Evolutionary conservation across 2,888 invertebrate species (phyloP).

Genomic region (Agrotis segetum): DNA sequence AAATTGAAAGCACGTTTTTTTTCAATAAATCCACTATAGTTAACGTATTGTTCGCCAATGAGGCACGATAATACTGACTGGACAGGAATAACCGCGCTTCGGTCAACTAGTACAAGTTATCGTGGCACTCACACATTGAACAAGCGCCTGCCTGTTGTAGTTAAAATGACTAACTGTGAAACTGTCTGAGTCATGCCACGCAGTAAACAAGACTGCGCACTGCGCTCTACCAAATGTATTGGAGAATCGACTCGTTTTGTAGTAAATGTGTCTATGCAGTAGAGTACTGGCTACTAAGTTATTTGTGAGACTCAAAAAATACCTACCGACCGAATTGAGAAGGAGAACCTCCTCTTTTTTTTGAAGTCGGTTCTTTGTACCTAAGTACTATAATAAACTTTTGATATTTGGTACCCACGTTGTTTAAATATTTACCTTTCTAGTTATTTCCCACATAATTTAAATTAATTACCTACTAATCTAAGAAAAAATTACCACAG

Average conservation of each 20-base stretch:
- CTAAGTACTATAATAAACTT: too few species aligned
- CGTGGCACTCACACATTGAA: constrained; percentile 44
- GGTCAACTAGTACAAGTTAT: constrained; percentile 37
- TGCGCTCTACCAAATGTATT: constrained; percentile 30
- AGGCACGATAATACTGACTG: constrained; percentile 7
- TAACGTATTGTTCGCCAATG: constrained; percentile 12
- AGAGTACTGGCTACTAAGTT: too few species aligned
- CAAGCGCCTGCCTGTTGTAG: constrained; percentile 7
- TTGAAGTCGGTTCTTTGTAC: too few species aligned
- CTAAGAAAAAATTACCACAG: too few species aligned
- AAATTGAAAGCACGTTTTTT: constrained; percentile 11
- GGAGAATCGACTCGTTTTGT: constrained; percentile 27
- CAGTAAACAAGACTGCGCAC: constrained; percentile 8
- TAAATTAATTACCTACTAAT: too few species aligned
- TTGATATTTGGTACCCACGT: too few species aligned
- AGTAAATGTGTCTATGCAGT: not conserved
- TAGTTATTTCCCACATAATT: too few species aligned
- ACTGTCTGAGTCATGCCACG: constrained; percentile 40
- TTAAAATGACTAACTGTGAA: constrained; percentile 42
- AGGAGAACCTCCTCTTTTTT: too few species aligned
- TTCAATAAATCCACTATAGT: not conserved
- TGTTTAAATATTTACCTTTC: too few species aligned
- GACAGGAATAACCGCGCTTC: constrained; percentile 39
- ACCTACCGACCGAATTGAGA: not conserved
- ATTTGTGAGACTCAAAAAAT: too few species aligned